Evolutionary conservation across 2,888 invertebrate genomes (phyloP), one percentile per base, ranked within the genome.

Genomic region (Andrena chrysosceles): DNA sequence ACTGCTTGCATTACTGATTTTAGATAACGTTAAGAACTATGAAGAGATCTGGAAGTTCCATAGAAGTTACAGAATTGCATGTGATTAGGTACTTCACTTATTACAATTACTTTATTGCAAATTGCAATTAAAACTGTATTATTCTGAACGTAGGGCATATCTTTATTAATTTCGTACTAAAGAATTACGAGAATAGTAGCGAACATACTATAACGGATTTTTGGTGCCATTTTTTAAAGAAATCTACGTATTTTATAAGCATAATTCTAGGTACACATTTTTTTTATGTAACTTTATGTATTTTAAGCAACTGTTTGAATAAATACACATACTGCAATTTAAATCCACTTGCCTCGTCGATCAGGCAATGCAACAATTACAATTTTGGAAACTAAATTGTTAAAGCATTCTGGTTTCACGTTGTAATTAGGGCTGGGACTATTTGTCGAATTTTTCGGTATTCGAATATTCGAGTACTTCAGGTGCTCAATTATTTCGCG

Each of bases 231-330:
- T 68, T 68, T 63, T 62, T 23, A 64, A 68, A 35, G 2, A 29
- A 56, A 68, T 52, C 29, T 66, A 23, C 42, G 31, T 66, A 35
- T 23, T 42, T 31, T 62, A 26, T 63, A 48, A 23, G 35, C 5
- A 60, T 63, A 29, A 67, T 68, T 42, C 7, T 60, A 52, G 42
- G 8, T 52, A 29, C 20, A 26, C n/a, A 13, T 68, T 62, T 54
- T 35, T 78, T 73, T 16, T 54, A 52, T 67, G 20, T 68, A 73
- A 73, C 16, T 29, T 64, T 54, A 60, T 63, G 48, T 66, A 68
- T 52, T 2, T n/a, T 26, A 31, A 67, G 31, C n/a, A 54, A 67
- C 0, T 60, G 35, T 72, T 59, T 49, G 3, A 67, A 73, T 62
- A 74, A 77, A 76, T 59, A 67, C 8, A 77, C 16, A 31, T 66